Conservation (phyloP, 2,113 vertebrate genomes). For the Etheostoma cragini region DNA sequence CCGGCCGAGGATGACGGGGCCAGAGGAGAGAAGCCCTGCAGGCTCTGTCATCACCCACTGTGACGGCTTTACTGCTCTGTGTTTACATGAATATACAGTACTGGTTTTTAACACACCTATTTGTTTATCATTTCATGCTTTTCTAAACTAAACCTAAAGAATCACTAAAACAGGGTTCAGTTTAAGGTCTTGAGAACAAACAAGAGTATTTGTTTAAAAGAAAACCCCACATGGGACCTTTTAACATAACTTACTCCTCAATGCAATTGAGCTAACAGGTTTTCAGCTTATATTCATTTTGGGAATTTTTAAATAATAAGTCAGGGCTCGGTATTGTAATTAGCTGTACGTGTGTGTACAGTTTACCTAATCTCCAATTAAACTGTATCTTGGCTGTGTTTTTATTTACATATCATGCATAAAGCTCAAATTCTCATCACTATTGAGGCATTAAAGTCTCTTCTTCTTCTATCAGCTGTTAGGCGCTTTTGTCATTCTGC, state of each 20-base stretch:
- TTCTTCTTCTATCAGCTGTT: conserved; percentile 12
- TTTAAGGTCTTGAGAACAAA: conserved; percentile 12
- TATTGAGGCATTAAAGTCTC: conserved; percentile 9
- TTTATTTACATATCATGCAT: conserved; percentile 11
- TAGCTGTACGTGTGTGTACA: not conserved
- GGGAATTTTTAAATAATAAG: not conserved
- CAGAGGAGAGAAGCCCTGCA: conserved; percentile 21
- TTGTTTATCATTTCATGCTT: too few relatives aligned
- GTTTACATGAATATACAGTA: conserved; percentile 34
- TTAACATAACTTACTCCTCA: not conserved
- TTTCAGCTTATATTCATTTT: not conserved
- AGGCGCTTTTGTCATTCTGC: not conserved
- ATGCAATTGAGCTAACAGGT: not conserved
- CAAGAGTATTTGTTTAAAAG: conserved; percentile 7
- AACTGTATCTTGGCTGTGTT: not conserved
- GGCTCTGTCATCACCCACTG: conserved; percentile 29
- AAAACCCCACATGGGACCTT: not conserved
- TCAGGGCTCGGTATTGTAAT: not conserved
- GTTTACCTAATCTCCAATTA: not conserved
- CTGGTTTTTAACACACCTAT: too few relatives aligned
- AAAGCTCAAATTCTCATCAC: not conserved
- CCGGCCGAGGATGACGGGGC: conserved; percentile 46
- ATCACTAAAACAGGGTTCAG: too few relatives aligned
- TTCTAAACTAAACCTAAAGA: too few relatives aligned
- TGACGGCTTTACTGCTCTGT: conserved; percentile 28